Percentiles rank a stretch among this genome's conserved stretches.
These are phyloP conservation scores for Seladonia tumulorum DNA, from an alignment of 2,888 invertebrate species.

Conservation along the genomic window DNA sequence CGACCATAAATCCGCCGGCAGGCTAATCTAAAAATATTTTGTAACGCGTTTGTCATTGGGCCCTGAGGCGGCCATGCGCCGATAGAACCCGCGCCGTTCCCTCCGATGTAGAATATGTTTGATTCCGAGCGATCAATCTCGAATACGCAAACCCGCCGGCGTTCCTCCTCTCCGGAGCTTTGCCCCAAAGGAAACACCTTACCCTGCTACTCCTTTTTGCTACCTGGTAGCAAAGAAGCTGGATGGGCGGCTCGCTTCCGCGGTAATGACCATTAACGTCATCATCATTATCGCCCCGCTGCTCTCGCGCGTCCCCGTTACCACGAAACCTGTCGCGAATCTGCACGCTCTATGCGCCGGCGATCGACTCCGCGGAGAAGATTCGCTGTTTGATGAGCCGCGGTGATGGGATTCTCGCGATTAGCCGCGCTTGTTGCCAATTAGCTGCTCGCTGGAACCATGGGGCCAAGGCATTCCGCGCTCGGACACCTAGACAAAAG, in stretches of 20 bases:
- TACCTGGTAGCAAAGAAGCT: slow-evolving; percentile 60
- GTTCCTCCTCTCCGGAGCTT: neutral
- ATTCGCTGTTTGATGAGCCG: neutral
- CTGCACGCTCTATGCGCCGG: slow-evolving; percentile 6
- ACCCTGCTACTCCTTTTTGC: slow-evolving; percentile 18
- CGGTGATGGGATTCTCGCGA: neutral
- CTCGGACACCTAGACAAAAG: neutral
- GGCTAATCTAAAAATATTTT: slow-evolving; percentile 60
- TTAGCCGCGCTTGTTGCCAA: neutral
- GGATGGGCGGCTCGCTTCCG: slow-evolving; percentile 74
- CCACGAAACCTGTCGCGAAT: slow-evolving; percentile 70
- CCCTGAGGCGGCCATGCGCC: neutral
- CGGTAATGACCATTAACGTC: slow-evolving; percentile 81
- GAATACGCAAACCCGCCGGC: slow-evolving; percentile 10
- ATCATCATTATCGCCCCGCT: slow-evolving; percentile 82
- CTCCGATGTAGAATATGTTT: slow-evolving; percentile 43
- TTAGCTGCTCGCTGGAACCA: neutral
- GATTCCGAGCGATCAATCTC: slow-evolving; percentile 48
- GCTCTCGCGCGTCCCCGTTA: slow-evolving; percentile 69
- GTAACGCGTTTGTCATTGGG: slow-evolving; percentile 56
- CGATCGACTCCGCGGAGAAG: neutral
- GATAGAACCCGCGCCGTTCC: slow-evolving; percentile 11
- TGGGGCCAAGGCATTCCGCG: neutral
- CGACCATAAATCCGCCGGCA: slow-evolving; percentile 58
- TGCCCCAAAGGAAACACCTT: neutral